Evolutionary conservation across 2,888 invertebrate species (phyloP).

Genomic region (Tryphoninae sp.): DNA sequence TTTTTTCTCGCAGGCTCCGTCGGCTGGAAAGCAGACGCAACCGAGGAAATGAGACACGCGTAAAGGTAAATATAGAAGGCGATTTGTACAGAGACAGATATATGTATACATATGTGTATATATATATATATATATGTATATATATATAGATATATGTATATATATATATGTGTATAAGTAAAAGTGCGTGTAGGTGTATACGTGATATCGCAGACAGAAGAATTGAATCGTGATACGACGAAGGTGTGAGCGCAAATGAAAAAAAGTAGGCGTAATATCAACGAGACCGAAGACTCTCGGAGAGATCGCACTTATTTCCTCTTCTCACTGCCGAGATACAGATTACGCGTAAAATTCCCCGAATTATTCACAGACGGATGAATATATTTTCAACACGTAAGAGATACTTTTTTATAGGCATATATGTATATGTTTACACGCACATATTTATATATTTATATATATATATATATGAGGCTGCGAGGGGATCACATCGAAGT

Average conservation of each 20-base stretch:
- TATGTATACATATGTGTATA: too few relatives aligned
- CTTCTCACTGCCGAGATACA: constrained; percentile 48
- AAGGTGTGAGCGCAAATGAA: constrained; percentile 12
- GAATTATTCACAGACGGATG: constrained; percentile 42
- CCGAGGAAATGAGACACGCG: constrained; percentile 26
- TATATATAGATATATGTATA: too few relatives aligned
- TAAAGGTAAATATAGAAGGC: constrained; percentile 11
- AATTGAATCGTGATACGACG: constrained; percentile 30
- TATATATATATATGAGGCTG: constrained; percentile 26
- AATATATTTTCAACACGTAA: constrained; percentile 43
- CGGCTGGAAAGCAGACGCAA: constrained; percentile 27
- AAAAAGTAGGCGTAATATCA: constrained; percentile 14
- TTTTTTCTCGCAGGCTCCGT: constrained; percentile 17
- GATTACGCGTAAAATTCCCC: constrained; percentile 60
- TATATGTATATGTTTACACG: constrained; percentile 24
- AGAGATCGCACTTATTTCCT: constrained; percentile 51
- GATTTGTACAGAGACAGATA: too few relatives aligned
- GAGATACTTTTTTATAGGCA: constrained; percentile 41
- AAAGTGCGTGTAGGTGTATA: constrained; percentile 10
- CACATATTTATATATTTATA: constrained; percentile 19
- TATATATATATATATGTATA: too few relatives aligned
- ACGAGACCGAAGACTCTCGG: constrained; percentile 31
- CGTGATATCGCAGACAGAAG: constrained; percentile 28
- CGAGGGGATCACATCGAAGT: constrained; percentile 49
- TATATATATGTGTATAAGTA: constrained; percentile 10